Conservation (phyloP, 2,113 vertebrate genomes). For the Dendrocopos noguchii region DNA sequence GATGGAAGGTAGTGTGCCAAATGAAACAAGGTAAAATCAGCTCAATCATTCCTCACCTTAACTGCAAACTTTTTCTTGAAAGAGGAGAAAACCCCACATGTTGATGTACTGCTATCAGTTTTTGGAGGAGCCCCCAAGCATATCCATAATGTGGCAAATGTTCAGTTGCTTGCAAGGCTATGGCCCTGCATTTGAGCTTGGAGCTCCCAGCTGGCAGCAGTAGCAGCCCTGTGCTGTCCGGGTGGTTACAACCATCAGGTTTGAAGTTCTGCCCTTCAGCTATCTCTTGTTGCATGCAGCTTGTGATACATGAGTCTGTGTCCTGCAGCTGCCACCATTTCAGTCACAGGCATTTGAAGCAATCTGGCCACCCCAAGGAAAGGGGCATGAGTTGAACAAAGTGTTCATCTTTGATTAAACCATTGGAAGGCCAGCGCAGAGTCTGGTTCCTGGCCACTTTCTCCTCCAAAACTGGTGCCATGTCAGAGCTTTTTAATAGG, state of each 20-base stretch:
- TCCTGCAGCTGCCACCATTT: conserved; percentile 78
- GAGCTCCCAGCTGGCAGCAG: conserved; percentile 64
- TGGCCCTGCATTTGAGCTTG: not conserved
- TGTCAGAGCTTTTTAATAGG: not conserved
- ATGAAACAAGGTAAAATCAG: not conserved
- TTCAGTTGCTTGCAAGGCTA: conserved; percentile 5
- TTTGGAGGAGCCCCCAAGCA: not conserved
- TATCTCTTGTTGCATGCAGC: conserved; percentile 72
- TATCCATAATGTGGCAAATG: not conserved
- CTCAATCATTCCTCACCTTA: not conserved
- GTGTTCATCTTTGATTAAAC: conserved; percentile 70
- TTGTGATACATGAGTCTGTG: conserved; percentile 62
- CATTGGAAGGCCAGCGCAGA: conserved; percentile 30
- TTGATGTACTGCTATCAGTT: not conserved
- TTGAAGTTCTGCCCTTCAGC: conserved; percentile 81
- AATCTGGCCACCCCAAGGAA: conserved; percentile 40
- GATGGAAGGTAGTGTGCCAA: not conserved
- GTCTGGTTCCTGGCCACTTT: conserved; percentile 49
- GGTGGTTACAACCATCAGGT: conserved; percentile 62
- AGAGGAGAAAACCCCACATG: not conserved
- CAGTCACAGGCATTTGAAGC: conserved; percentile 76
- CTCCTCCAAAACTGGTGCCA: not conserved
- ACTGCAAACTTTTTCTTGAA: not conserved
- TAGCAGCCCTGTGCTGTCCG: conserved; percentile 30
- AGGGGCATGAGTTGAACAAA: conserved; percentile 72